Base-by-base conservation (phyloP, 2,113 vertebrate species). In the Chaetodon trifascialis region DNA sequence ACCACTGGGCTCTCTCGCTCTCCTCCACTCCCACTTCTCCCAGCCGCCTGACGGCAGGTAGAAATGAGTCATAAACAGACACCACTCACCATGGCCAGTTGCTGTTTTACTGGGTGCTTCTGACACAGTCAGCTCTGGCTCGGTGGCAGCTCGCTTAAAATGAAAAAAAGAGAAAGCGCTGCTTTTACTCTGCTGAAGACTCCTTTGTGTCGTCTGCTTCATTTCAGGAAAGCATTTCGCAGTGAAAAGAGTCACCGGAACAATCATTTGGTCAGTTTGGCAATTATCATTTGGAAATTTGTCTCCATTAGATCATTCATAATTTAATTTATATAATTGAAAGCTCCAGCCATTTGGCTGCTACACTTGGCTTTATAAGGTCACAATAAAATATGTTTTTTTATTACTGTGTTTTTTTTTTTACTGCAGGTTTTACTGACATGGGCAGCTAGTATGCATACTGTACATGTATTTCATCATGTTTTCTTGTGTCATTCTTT, bases 1-100 rank as follows among this genome's bases (percentile, higher is more conserved):
- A 88, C 69, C n/a, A 16, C 52, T 52, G 85, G 56, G 47, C 82
- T 89, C 80, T 76, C 80, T 30, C 30, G 30, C 30, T 73, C 73
- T 75, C 79, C 59, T 80, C 62, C 75, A 63, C 59, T 73, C 85
- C 74, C 74, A 75, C 78, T 68, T 86, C 79, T 85, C 86, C 82
- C 72, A 72, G 79, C 73, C 44, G 66, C 87, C 88, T 91, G 91
- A 92, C 89, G 73, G 89, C 92, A 94, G 92, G 94, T 94, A 92
- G 79, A 91, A 94, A 88, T 94, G 89, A 94, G 91, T 95, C 94
- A 95, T 90, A 90, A 92, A 93, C 76, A 89, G 88, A 88, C 85
- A 87, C 70, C 85, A 88, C 90, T 92, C 91, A 90, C 80, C 89
- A 68, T 87, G 79, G 89, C 89, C 79, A 87, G 77, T 79, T 81